These are phyloP conservation scores for Diglossa brunneiventris DNA, from an alignment of 2,113 vertebrate species.

Conservation along the genomic window DNA sequence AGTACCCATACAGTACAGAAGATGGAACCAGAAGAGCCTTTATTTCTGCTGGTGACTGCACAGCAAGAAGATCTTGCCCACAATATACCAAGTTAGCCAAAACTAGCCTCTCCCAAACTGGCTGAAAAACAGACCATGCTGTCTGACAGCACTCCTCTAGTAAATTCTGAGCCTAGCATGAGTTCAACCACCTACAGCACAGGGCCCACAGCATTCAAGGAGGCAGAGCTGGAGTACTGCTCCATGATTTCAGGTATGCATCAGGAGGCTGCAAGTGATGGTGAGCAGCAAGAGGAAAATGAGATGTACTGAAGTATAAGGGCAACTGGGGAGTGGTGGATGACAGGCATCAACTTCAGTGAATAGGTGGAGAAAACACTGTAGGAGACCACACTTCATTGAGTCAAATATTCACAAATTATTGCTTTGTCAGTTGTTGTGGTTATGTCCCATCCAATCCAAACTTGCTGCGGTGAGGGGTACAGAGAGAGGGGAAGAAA, in stretches of 20 bases:
- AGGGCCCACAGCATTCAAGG: background rate
- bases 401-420: background rate
- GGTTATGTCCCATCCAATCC: background rate
- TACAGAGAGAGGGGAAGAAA: background rate
- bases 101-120: background rate
- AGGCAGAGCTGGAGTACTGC: background rate
- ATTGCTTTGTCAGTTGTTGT: background rate
- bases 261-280: background rate
- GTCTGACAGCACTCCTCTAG: background rate
- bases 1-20: background rate
- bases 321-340: background rate
- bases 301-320: background rate
- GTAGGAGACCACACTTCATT: background rate
- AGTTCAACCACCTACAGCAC: background rate
- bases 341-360: background rate
- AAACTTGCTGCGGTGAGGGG: rapidly evolving
- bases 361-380: background rate
- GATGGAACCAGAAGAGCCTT: background rate
- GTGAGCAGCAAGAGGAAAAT: background rate
- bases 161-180: background rate
- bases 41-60: background rate
- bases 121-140: background rate
- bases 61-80: background rate
- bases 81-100: background rate
- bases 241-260: background rate